Conservation (phyloP, 2,113 vertebrate genomes). For the Oryzias javanicus region DNA sequence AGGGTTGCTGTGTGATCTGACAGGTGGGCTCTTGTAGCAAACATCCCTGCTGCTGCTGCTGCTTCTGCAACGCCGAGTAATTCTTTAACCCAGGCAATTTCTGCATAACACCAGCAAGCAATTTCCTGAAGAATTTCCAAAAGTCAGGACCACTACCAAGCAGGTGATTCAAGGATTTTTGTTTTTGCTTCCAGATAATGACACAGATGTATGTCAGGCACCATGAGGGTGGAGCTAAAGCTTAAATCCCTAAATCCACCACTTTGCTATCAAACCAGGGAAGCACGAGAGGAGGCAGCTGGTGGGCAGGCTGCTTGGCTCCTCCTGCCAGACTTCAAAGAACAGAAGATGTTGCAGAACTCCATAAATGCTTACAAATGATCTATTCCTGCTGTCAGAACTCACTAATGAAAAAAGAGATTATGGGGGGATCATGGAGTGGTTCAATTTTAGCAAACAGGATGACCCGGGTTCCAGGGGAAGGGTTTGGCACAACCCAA, state of each 20-base stretch:
- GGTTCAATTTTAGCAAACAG: conserved; percentile 37
- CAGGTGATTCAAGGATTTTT: not conserved
- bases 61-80: conserved; percentile 3
- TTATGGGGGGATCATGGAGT: conserved; percentile 55
- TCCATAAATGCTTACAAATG: not conserved
- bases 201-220: conserved; percentile 19
- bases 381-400: not conserved
- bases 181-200: conserved; percentile 6
- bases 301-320: conserved; percentile 36
- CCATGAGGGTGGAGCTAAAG: conserved; percentile 29
- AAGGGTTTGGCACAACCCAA: conserved; percentile 46
- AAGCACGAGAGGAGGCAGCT: conserved; percentile 44
- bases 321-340: conserved; percentile 10
- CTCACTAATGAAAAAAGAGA: conserved; percentile 62
- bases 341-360: not conserved
- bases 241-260: conserved; percentile 58
- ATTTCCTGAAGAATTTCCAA: conserved; percentile 9
- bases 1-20: conserved; percentile 43
- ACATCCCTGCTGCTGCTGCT: conserved; percentile 13
- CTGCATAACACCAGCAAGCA: not conserved
- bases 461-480: conserved; percentile 30
- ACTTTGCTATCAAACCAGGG: conserved; percentile 37
- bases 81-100: conserved; percentile 13
- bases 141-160: too few relatives aligned
- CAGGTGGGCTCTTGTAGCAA: conserved; percentile 39